Base-by-base conservation (phyloP, 1,140 invertebrate genomes). In the Scaptomyza hsui region DNA sequence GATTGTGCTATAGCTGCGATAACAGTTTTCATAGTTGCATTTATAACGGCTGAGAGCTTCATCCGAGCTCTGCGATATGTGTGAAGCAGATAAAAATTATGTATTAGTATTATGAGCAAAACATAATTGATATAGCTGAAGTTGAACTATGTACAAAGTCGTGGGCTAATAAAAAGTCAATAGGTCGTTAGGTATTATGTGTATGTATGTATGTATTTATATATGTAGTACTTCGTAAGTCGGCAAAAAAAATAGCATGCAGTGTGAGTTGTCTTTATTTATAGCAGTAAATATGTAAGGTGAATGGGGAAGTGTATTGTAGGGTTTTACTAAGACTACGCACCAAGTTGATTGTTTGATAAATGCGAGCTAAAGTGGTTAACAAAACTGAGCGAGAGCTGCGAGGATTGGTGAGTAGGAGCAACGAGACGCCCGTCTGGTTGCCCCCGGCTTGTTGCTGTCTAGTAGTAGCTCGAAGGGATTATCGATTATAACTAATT, bases 1-100 rank as follows among this genome's bases (percentile, higher is more conserved):
- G 70, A 97, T 95, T 6, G 98, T 99, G 81, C 97, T 98, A 90
- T 99, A 99, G 18, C 96, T 97, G 75, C 97, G 93, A 65, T 93
- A 92, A 92, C 98, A 99, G 1, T 96, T 97, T 67, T 96, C 95
- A 92, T 96, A 98, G 92, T 98, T 95, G 92, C 98, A 99, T 81
- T 93, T 94, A 91, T 96, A 97, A 65, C 95, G 92, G 37, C 80
- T 90, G 10, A 91, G 68, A 35, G 88, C 78, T 61, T 91, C 89
- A 37, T 90, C 89, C 13, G 89, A 90, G 44, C 89, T 90, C 89
- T 91, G 45, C 19, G 16, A 37, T 37, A 4, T 37, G 35, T 15
- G 10, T 37, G 10, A n/a, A 35, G 6, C 32, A 21, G 42, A 37
- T 24, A 55, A 55, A 19, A 19, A 42, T 16, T 19, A 48, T 15